These are phyloP conservation scores for Aporrectodea caliginosa DNA, from an alignment of 1,140 invertebrate species.

Conservation along the genomic window DNA sequence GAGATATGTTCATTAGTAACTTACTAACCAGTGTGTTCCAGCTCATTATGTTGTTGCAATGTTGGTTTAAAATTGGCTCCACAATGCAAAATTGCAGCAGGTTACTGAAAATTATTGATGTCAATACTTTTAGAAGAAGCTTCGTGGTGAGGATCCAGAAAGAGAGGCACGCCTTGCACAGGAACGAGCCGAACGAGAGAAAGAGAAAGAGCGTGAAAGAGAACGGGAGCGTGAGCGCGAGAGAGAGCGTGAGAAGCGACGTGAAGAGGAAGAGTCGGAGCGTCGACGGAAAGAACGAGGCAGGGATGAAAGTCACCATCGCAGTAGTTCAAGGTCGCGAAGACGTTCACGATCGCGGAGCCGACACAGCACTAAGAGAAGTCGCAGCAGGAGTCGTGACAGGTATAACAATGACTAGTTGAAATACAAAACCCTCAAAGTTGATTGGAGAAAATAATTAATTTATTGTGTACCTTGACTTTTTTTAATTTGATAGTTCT, in stretches of 20 bases:
- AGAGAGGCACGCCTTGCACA: constrained; percentile 30
- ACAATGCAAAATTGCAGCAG: too few species aligned
- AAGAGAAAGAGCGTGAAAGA: constrained; percentile 35
- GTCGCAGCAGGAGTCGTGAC: constrained; percentile 18
- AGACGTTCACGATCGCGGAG: constrained; percentile 36
- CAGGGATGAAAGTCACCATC: constrained; percentile 21
- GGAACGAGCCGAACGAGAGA: constrained; percentile 37
- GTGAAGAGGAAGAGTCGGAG: constrained; percentile 31
- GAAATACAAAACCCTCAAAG: too few species aligned
- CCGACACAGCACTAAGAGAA: constrained; percentile 20
- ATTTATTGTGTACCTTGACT: too few species aligned
- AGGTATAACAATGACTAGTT: too few species aligned
- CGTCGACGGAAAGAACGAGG: constrained; percentile 32
- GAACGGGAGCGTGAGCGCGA: constrained; percentile 31
- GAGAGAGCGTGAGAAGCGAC: constrained; percentile 34
- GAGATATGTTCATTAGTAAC: too few species aligned
- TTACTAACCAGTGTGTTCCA: too few species aligned
- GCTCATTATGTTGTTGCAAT: too few species aligned
- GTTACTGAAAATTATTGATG: constrained; percentile 21
- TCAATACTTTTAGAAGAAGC: constrained; percentile 21
- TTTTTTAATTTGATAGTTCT: too few species aligned
- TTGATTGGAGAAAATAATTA: too few species aligned
- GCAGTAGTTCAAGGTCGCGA: constrained; percentile 31
- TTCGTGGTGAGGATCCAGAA: constrained; percentile 26
- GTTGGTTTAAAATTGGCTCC: too few species aligned